Evolutionary conservation across 2,797 vertebrate species (phyloP).

Genomic region (Coregonus suidteri): DNA sequence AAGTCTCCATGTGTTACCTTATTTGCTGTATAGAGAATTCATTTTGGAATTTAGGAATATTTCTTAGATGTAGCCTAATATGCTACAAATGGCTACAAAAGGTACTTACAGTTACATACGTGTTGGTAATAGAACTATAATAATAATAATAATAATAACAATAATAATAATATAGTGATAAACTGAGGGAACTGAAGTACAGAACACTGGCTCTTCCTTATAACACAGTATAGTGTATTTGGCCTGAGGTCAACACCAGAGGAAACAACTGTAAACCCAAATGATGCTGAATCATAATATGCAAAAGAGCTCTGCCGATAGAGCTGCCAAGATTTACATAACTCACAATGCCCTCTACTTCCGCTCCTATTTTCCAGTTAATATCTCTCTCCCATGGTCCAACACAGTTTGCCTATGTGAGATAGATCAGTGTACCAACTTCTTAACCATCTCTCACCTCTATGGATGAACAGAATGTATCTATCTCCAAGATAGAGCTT

Average conservation of each 20-base stretch:
- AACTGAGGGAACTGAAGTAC: background rate
- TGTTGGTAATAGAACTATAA: background rate
- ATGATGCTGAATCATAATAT: conserved; percentile 13
- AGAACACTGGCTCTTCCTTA: background rate
- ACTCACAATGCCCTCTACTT: background rate
- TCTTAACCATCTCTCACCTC: background rate
- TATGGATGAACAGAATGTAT: background rate
- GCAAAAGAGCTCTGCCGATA: conserved; percentile 11
- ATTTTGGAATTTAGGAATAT: background rate
- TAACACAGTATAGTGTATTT: background rate
- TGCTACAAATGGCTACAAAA: background rate
- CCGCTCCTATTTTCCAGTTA: conserved; percentile 4
- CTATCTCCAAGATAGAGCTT: background rate
- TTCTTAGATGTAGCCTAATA: background rate
- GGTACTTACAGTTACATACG: background rate
- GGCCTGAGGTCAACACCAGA: background rate
- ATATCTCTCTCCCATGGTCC: background rate
- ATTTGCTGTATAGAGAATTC: no score
- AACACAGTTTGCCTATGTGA: background rate
- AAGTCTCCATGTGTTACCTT: no score
- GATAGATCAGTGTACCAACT: background rate
- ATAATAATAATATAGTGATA: background rate
- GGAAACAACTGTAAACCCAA: background rate
- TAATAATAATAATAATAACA: background rate
- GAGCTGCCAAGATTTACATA: conserved; percentile 29